Percentiles rank a stretch among this genome's conserved stretches.
phyloP scores from a whole-genome alignment of 2,113 vertebrate species.

The Lepisosteus osseus region DNA sequence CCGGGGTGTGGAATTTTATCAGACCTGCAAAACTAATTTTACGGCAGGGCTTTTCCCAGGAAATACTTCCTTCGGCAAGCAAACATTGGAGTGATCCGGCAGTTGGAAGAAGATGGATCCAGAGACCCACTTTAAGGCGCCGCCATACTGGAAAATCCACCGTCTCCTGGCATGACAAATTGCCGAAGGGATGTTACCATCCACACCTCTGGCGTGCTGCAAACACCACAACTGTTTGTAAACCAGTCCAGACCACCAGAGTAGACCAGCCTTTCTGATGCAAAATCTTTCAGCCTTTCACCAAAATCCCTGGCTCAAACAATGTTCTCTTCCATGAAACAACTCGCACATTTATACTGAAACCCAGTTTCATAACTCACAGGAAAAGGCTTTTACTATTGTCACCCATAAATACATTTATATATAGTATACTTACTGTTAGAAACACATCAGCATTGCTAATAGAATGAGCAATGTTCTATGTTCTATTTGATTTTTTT shows the following conservation, averaged over 20 bases:
- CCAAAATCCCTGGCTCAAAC: too few relatives aligned
- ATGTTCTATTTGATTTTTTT: too few relatives aligned
- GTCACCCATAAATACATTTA: too few relatives aligned
- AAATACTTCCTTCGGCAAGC: slow-evolving; percentile 37
- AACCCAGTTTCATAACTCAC: too few relatives aligned
- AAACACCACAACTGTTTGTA: neutral
- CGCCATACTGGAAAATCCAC: neutral
- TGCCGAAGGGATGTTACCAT: neutral
- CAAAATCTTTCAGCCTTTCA: neutral
- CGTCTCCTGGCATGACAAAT: neutral
- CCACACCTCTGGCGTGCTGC: neutral
- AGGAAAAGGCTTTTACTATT: too few relatives aligned
- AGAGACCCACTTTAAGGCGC: slow-evolving; percentile 32
- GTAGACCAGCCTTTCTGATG: neutral
- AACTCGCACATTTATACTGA: too few relatives aligned
- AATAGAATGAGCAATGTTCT: too few relatives aligned
- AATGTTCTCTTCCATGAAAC: too few relatives aligned
- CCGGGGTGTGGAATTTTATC: slow-evolving; percentile 42
- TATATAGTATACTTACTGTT: too few relatives aligned
- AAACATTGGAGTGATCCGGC: slow-evolving; percentile 30
- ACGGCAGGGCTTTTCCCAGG: slow-evolving; percentile 17
- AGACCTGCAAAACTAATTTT: slow-evolving; percentile 29
- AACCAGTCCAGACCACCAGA: slow-evolving; percentile 6
- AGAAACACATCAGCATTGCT: too few relatives aligned
- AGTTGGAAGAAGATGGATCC: slow-evolving; percentile 22